phyloP scores from a whole-genome alignment of 2,888 invertebrate species.

The Lepidocyrtinus sp. region DNA sequence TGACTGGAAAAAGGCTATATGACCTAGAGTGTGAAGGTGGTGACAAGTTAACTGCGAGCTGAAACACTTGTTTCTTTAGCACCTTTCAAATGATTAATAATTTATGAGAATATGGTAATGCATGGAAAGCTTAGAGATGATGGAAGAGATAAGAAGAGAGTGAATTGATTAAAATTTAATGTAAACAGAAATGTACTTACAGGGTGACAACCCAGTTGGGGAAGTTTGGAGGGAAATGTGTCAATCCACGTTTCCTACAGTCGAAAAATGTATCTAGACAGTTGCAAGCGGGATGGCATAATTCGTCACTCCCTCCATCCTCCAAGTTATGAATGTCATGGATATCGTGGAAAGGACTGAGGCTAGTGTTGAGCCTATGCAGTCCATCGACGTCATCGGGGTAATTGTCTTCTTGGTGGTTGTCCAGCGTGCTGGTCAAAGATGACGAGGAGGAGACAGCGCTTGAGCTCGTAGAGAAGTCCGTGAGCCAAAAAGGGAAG shows the following conservation, averaged over 20 bases:
- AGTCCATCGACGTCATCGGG: neutral
- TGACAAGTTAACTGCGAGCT: no score
- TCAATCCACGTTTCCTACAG: conserved; percentile 82
- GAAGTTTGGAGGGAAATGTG: conserved; percentile 80
- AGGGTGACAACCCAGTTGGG: conserved; percentile 84
- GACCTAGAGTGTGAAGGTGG: no score
- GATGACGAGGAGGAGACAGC: conserved; percentile 11
- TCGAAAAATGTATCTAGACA: conserved; percentile 83
- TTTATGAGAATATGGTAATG: no score
- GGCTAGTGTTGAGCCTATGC: conserved; percentile 37
- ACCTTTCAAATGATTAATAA: no score
- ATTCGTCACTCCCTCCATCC: conserved; percentile 39
- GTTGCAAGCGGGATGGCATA: conserved; percentile 75
- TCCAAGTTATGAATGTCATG: no score
- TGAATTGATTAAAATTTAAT: neutral
- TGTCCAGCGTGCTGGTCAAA: conserved; percentile 21
- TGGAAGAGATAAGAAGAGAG: no score
- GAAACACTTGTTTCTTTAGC: no score
- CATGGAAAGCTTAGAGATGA: no score
- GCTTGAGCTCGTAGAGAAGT: no score
- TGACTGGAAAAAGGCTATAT: no score
- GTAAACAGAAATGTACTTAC: conserved; percentile 75
- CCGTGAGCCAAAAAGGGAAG: conserved; percentile 40
- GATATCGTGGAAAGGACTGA: conserved; percentile 34
- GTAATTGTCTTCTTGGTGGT: conserved; percentile 25